These are phyloP conservation scores for Astropecten irregularis DNA, from an alignment of 53 echinoderm and acorn worm species.

Conservation along the genomic window DNA sequence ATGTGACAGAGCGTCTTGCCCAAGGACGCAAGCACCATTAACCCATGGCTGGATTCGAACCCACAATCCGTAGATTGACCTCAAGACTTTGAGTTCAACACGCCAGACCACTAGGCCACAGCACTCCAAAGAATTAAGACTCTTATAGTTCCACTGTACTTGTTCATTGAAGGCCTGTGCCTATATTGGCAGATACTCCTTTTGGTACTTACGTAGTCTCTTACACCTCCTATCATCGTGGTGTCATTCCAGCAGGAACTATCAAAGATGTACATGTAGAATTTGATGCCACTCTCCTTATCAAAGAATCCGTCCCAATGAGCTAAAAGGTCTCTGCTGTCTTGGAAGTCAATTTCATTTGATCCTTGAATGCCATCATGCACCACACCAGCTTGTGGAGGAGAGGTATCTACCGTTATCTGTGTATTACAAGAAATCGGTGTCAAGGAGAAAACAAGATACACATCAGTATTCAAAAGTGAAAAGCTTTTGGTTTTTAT, in stretches of 20 bases:
- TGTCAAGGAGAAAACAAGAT: not conserved
- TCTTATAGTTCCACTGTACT: no score
- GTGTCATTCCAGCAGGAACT: constrained; percentile 16
- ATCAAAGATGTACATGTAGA: constrained; percentile 57
- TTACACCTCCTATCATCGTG: not conserved
- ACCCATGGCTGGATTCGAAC: no score
- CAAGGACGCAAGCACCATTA: no score
- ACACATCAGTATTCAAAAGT: not conserved
- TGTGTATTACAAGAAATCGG: not conserved
- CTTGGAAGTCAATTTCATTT: constrained; percentile 55
- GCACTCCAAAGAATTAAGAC: no score
- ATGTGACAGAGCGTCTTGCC: no score
- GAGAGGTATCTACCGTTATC: constrained; percentile 58
- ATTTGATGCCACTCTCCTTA: constrained; percentile 66
- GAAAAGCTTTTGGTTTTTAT: no score
- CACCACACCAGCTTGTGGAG: constrained; percentile 59
- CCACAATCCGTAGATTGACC: no score
- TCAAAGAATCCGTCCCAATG: constrained; percentile 72
- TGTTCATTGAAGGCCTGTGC: no score
- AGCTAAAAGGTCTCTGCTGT: constrained; percentile 17
- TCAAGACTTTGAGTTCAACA: no score
- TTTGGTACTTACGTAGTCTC: not conserved
- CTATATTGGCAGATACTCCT: no score
- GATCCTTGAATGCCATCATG: constrained; percentile 55
- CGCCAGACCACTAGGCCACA: no score